Evolutionary conservation across 1,140 invertebrate genomes (phyloP).

Genomic region (Carposina sasakii): DNA sequence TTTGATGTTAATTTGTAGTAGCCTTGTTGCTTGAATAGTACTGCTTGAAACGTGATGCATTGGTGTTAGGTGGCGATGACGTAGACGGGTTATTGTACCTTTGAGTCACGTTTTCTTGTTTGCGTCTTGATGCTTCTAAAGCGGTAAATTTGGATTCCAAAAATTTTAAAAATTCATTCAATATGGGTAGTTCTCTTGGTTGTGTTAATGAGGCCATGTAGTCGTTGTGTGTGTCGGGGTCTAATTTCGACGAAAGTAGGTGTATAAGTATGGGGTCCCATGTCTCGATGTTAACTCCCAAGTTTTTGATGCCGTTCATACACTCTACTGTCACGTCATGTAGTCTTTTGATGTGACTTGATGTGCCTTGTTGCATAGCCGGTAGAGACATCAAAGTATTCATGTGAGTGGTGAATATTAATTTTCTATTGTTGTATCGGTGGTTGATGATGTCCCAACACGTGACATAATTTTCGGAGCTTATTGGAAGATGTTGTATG

Average conservation of each 20-base stretch:
- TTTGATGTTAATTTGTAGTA: too few relatives aligned
- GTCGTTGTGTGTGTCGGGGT: not conserved
- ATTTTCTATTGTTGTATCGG: slow-evolving; percentile 6
- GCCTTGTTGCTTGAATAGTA: too few relatives aligned
- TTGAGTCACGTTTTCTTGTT: too few relatives aligned
- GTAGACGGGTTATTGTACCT: too few relatives aligned
- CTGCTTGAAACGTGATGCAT: too few relatives aligned
- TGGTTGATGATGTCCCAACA: slow-evolving; percentile 9
- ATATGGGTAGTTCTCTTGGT: not conserved
- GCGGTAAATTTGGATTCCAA: slow-evolving; percentile 3
- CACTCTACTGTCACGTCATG: not conserved
- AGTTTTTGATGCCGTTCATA: not conserved
- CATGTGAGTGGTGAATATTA: slow-evolving; percentile 3
- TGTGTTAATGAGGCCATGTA: not conserved
- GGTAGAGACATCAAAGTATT: not conserved
- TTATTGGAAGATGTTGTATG: slow-evolving; percentile 1
- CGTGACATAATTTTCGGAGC: slow-evolving; percentile 1
- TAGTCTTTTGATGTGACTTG: not conserved
- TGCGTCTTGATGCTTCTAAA: not conserved
- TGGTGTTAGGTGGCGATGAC: too few relatives aligned
- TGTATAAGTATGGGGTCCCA: slow-evolving; percentile 2
- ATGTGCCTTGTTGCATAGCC: not conserved
- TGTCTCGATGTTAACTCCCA: not conserved
- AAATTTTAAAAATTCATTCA: not conserved
- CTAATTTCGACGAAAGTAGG: not conserved